A percentile compares a stretch with the other conserved stretches of the same genome.
Conservation (phyloP, 2,888 invertebrate species). For the Sphaerophoria rueppellii region DNA sequence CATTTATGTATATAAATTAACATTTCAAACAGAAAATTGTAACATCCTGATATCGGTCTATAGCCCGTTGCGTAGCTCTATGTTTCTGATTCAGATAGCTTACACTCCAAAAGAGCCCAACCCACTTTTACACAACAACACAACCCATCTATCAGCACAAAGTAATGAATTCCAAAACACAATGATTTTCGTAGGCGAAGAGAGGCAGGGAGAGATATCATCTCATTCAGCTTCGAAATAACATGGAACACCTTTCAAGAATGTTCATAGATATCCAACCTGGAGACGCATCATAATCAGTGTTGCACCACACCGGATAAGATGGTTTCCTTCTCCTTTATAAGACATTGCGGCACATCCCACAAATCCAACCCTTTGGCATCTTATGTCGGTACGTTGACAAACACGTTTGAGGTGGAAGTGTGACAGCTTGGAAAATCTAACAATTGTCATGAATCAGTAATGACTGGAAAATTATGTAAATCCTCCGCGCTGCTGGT, state of each 20-base stretch:
- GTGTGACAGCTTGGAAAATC: conserved; percentile 72
- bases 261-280: conserved; percentile 32
- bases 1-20: conserved; percentile 38
- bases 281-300: conserved; percentile 62
- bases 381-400: conserved; percentile 13
- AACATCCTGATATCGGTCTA: conserved; percentile 61
- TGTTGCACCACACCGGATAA: conserved; percentile 66
- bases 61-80: not conserved
- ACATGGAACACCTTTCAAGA: conserved; percentile 70
- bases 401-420: conserved; percentile 42
- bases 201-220: conserved; percentile 25
- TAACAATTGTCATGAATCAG: conserved; percentile 73
- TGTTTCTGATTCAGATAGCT: conserved; percentile 28
- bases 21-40: conserved; percentile 71
- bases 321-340: conserved; percentile 24
- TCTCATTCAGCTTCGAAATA: conserved; percentile 54
- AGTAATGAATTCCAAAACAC: conserved; percentile 67
- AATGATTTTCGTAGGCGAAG: not conserved
- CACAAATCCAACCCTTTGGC: conserved; percentile 51
- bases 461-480: conserved; percentile 73
- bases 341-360: conserved; percentile 53
- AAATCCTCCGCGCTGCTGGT: conserved; percentile 54
- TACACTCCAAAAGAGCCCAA: conserved; percentile 19
- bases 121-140: not conserved
- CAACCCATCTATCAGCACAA: not conserved